These are phyloP conservation scores for Papilio helenus DNA, from an alignment of 1,140 invertebrate genomes.

Conservation along the genomic window DNA sequence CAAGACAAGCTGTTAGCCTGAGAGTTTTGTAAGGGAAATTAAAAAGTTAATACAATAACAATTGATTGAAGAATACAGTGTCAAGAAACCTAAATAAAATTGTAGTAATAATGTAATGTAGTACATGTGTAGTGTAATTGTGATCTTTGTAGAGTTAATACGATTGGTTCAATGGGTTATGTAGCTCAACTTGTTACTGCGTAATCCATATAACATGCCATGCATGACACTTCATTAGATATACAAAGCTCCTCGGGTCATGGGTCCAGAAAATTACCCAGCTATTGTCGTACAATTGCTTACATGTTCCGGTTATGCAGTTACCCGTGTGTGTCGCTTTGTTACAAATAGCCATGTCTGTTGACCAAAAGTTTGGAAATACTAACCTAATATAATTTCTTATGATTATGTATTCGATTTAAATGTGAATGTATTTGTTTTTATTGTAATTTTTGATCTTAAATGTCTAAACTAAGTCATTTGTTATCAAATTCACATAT, in stretches of 20 bases:
- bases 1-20: neutral
- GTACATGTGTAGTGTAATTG: neutral
- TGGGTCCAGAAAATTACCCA: constrained; percentile 37
- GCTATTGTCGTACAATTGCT: constrained; percentile 23
- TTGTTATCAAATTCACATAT: no score
- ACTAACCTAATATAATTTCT: no score
- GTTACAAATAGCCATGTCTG: neutral
- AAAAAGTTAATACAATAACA: neutral
- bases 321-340: neutral
- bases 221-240: constrained; percentile 25
- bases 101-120: neutral
- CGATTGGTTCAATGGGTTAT: neutral
- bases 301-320: constrained; percentile 1
- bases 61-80: neutral
- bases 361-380: constrained; percentile 5
- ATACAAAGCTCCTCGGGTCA: constrained; percentile 6
- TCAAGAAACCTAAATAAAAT: neutral
- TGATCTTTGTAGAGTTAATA: neutral
- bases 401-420: no score
- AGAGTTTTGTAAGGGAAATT: neutral
- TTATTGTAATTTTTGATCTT: no score
- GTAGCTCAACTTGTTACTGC: neutral
- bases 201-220: constrained; percentile 19
- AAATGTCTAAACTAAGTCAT: no score
- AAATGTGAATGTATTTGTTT: no score